Evolutionary conservation across 1,140 invertebrate genomes (phyloP).

Genomic region (Ylistrum balloti): DNA sequence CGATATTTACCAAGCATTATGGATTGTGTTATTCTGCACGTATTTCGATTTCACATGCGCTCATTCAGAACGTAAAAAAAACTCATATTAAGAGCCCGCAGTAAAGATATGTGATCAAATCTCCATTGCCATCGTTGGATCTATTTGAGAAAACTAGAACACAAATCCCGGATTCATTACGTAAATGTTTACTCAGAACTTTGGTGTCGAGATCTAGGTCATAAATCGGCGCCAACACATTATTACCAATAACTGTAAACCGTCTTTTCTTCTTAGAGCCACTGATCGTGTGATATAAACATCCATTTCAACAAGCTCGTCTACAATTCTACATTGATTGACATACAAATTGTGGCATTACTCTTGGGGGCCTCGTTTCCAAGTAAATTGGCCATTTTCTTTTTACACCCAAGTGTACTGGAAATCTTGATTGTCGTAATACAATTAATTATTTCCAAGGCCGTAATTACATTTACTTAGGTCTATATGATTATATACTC

Average conservation of each 20-base stretch:
- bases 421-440: background rate
- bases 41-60: background rate
- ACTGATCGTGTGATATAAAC: background rate
- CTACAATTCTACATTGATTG: background rate
- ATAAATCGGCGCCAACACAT: background rate
- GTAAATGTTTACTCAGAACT: background rate
- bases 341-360: background rate
- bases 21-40: no score
- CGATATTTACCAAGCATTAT: no score
- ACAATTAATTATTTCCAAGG: background rate
- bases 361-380: background rate
- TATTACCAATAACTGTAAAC: background rate
- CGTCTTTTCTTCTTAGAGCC: background rate
- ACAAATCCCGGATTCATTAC: background rate
- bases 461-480: background rate
- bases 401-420: background rate
- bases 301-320: background rate
- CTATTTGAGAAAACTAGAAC: background rate
- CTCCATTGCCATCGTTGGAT: background rate
- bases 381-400: background rate
- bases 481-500: no score
- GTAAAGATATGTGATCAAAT: background rate
- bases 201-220: conserved; percentile 10
- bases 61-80: background rate
- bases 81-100: background rate